Base-by-base conservation (phyloP, 2,888 invertebrate genomes). In the Chorisops tibialis region DNA sequence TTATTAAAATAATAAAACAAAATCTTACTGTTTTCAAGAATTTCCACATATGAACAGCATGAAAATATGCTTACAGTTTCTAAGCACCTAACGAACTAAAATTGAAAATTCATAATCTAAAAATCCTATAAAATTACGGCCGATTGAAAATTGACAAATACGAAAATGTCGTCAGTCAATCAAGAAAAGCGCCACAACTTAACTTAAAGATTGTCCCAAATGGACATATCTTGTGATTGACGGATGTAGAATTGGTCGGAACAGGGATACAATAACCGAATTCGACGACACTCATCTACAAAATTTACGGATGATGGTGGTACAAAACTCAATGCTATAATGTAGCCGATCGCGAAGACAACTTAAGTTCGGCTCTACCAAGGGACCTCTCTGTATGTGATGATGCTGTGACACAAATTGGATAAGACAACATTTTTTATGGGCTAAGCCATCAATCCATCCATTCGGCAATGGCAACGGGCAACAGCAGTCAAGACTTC, bases 381-480 rank as follows among this genome's bases (percentile, higher is more conserved):
- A 19, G 41, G 14, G 16, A 16, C 41, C 41, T 9, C 37, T 3
- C 14, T 39, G 12, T 9, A 14, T 39, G 54, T 21, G n/a, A 45
- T 30, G 45, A 39, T 43, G 24, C 56, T 35, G 63, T 63, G 63
- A 63, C 63, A 63, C 54, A 63, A 63, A 63, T 63, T 45, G 63
- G 61, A 61, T 63, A 50, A 48, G 56, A 63, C 59, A 63, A 56
- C 56, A 50, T 60, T 63, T 63, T 63, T 56, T 60, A 61, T 61
- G 63, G 60, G 60, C 48, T 54, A 63, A 43, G 52, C 60, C 56
- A 63, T 63, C 63, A 63, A 63, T 63, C 59, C 56, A 49, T 60
- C 37, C 54, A 60, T 19, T 14, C 39, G n/a, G 7, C 39, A 18
- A 21, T 52, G 24, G 30, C 30, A n/a, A 45, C 56, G 16, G 12